Conservation (phyloP, 2,888 invertebrate species). For the Nemapogon koenigi region DNA sequence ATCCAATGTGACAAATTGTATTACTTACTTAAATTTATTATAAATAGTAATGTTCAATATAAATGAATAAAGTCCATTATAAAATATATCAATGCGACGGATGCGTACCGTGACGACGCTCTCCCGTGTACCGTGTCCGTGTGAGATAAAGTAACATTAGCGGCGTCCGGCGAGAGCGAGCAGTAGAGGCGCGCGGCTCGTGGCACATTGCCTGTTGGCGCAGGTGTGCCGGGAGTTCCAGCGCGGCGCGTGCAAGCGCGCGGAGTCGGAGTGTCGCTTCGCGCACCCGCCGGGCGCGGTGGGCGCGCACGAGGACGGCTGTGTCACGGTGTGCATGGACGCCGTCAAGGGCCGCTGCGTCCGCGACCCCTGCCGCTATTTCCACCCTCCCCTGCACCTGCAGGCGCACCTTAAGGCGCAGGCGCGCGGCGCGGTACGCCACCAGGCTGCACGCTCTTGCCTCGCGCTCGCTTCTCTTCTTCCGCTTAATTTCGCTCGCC, state of each 20-base stretch:
- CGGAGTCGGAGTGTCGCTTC: conserved; percentile 97
- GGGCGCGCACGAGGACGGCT: conserved; percentile 96
- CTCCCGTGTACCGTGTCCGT: too few species aligned
- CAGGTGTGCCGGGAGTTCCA: conserved; percentile 98
- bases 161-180: conserved; percentile 10
- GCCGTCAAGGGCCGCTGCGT: conserved; percentile 98
- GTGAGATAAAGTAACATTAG: neutral
- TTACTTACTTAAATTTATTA: neutral
- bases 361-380: conserved; percentile 99
- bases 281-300: conserved; percentile 98
- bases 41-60: neutral
- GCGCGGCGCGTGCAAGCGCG: conserved; percentile 98
- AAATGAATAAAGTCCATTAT: neutral
- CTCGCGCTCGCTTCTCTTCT: conserved; percentile 59
- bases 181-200: conserved; percentile 21
- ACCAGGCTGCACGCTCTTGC: conserved; percentile 65
- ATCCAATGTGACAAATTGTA: neutral
- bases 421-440: conserved; percentile 91
- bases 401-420: conserved; percentile 99
- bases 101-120: conserved; percentile 10
- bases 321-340: conserved; percentile 99
- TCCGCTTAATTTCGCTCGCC: conserved; percentile 58
- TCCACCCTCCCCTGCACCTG: conserved; percentile 99
- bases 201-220: conserved; percentile 49
- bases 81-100: conserved; percentile 6